Evolutionary conservation across 1,140 invertebrate genomes (phyloP).

Genomic region (Euglossa dilemma): DNA sequence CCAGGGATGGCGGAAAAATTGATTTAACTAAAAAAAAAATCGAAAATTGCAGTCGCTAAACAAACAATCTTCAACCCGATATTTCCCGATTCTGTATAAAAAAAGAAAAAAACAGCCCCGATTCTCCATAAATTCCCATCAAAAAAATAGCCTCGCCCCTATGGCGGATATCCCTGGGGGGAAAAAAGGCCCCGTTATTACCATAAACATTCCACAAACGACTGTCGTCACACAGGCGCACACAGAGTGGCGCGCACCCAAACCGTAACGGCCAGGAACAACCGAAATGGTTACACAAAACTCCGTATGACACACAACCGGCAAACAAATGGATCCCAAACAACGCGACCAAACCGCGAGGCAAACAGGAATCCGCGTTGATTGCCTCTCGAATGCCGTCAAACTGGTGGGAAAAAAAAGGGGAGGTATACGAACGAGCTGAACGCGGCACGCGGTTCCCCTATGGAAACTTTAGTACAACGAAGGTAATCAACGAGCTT

Average conservation of each 20-base stretch:
- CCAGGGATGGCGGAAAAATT: no score
- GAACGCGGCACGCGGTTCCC: background rate
- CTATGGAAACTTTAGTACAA: conserved; percentile 2
- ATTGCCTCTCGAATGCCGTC: conserved; percentile 4
- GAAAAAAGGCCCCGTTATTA: background rate
- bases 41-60: no score
- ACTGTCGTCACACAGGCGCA: no score
- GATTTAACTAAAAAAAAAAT: no score
- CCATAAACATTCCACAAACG: background rate
- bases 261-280: background rate
- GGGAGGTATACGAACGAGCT: background rate
- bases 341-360: background rate
- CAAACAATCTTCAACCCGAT: no score
- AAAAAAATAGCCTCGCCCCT: no score
- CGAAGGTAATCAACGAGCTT: conserved; percentile 41
- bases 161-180: no score
- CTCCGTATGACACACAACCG: background rate
- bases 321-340: background rate
- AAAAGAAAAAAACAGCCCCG: no score
- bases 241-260: background rate
- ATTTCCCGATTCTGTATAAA: no score
- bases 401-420: conserved; percentile 6
- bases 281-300: conserved; percentile 16
- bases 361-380: conserved; percentile 18
- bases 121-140: no score